phyloP scores from a whole-genome alignment of 2,113 vertebrate species.

The Cinclus mexicanus region DNA sequence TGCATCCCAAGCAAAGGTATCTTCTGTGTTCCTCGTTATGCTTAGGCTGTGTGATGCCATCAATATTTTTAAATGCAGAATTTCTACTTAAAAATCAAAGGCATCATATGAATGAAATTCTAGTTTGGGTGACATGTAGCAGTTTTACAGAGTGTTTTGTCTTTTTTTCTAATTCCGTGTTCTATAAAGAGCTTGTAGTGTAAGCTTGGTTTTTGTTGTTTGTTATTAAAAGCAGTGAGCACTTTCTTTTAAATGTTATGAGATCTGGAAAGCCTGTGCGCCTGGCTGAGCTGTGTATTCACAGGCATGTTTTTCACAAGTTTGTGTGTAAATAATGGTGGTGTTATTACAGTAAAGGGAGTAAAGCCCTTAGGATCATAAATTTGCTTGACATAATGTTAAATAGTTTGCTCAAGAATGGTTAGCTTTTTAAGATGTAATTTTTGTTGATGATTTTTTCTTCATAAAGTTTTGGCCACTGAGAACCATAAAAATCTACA shows the following conservation, averaged over 20 bases:
- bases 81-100: slow-evolving; percentile 8
- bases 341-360: neutral
- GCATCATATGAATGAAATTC: neutral
- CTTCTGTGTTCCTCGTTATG: neutral
- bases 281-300: neutral
- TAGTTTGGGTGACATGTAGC: neutral
- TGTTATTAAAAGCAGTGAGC: slow-evolving; percentile 41
- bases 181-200: neutral
- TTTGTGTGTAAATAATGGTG: slow-evolving; percentile 14
- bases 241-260: neutral
- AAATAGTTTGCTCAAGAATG: slow-evolving; percentile 4
- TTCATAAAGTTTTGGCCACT: neutral
- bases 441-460: neutral
- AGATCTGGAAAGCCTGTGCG: neutral
- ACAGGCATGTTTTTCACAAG: neutral
- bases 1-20: neutral
- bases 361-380: slow-evolving; percentile 14
- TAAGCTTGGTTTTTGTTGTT: slow-evolving; percentile 1
- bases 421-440: neutral
- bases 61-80: neutral
- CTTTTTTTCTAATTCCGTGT: neutral
- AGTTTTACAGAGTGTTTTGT: neutral
- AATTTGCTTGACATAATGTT: neutral
- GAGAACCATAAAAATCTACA: neutral
- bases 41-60: neutral